phyloP scores from a whole-genome alignment of 2,888 invertebrate species.

The Mechanitis messenoides region DNA sequence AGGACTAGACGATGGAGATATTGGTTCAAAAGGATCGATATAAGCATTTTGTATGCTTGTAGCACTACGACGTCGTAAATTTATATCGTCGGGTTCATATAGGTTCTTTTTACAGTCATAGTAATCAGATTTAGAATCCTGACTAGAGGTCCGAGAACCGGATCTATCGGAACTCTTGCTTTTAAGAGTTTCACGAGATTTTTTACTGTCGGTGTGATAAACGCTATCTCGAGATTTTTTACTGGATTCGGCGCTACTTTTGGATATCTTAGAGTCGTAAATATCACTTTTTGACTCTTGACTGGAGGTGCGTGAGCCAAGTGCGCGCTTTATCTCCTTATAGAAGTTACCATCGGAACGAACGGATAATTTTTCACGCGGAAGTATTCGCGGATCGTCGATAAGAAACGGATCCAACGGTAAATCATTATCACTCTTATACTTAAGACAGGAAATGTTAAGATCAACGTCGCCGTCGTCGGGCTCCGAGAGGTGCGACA shows the following conservation, averaged over 20 bases:
- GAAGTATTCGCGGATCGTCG: slow-evolving; percentile 85
- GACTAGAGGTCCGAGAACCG: slow-evolving; percentile 80
- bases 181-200: slow-evolving; percentile 79
- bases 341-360: slow-evolving; percentile 85
- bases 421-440: slow-evolving; percentile 81
- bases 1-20: slow-evolving; percentile 80
- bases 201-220: slow-evolving; percentile 81
- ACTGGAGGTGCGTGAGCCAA: slow-evolving; percentile 81
- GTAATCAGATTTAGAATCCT: slow-evolving; percentile 84
- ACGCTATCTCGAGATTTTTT: slow-evolving; percentile 80
- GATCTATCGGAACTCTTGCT: slow-evolving; percentile 79
- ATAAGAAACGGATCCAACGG: slow-evolving; percentile 86
- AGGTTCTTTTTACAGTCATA: slow-evolving; percentile 79
- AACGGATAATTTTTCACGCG: slow-evolving; percentile 82
- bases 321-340: slow-evolving; percentile 80
- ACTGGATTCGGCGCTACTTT: slow-evolving; percentile 80
- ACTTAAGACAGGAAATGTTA: slow-evolving; percentile 77
- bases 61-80: slow-evolving; percentile 51
- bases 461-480: slow-evolving; percentile 75
- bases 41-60: slow-evolving; percentile 61
- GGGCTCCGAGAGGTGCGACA: slow-evolving; percentile 71
- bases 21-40: slow-evolving; percentile 64
- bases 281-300: slow-evolving; percentile 83
- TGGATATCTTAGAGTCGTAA: slow-evolving; percentile 80
- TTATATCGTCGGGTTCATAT: slow-evolving; percentile 60